Evolutionary conservation across 1,140 invertebrate genomes (phyloP), one percentile per base, ranked within the genome.

Genomic region (Gryon sp.): DNA sequence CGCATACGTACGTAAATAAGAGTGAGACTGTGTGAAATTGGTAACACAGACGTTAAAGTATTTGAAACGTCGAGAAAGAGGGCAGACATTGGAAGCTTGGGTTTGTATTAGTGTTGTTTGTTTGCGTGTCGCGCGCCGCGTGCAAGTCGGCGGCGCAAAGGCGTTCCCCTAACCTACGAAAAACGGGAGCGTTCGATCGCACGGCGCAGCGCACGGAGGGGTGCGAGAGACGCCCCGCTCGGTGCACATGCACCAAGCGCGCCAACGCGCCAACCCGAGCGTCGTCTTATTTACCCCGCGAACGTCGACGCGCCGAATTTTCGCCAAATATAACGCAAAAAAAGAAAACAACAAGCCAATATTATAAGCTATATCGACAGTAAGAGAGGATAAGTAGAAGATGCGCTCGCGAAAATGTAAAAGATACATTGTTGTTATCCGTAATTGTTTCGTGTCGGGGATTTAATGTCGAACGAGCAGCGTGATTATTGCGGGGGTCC

Each of bases 401-500:
- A n/a, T n/a, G n/a, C n/a, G n/a, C n/a, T n/a, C n/a, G n/a, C n/a
- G n/a, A n/a, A n/a, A n/a, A n/a, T n/a, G n/a, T n/a, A n/a, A n/a
- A n/a, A n/a, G n/a, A n/a, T n/a, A n/a, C n/a, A n/a, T n/a, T n/a
- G n/a, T n/a, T n/a, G n/a, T n/a, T n/a, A n/a, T n/a, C n/a, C n/a
- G n/a, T n/a, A n/a, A n/a, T n/a, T n/a, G n/a, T n/a, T n/a, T n/a
- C n/a, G n/a, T n/a, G n/a, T n/a, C n/a, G n/a, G n/a, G n/a, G n/a
- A n/a, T n/a, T 14, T 22, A 11, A 76, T 76, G 74, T 77, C 66
- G 26, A 55, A 20, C 32, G 57, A 57, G 45, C 79, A 50, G 38
- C 80, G 80, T n/a, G n/a, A n/a, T n/a, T n/a, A 34, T 89, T 89
- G 77, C 85, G 85, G 78, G 15, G 91, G 91, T 63, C 91, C 91